Evolutionary conservation across 2,888 invertebrate genomes (phyloP).

Genomic region (Bellardia bayeri): DNA sequence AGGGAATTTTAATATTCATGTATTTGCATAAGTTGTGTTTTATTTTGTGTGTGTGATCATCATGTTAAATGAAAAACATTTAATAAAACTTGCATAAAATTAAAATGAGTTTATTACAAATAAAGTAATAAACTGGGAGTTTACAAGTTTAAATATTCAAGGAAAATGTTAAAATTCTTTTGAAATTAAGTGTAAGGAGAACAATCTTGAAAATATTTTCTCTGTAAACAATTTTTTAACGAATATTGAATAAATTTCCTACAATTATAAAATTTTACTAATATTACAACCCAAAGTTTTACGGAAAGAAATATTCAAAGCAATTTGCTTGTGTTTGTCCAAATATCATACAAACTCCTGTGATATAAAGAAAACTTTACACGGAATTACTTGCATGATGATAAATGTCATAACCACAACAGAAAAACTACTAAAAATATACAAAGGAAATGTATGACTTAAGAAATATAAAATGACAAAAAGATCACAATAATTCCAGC

Average conservation of each 20-base stretch:
- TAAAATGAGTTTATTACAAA: slow-evolving; percentile 64
- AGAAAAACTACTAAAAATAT: slow-evolving; percentile 29
- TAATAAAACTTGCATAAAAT: slow-evolving; percentile 67
- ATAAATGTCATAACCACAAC: slow-evolving; percentile 58
- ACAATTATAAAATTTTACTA: too few species aligned
- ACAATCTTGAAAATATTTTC: too few species aligned
- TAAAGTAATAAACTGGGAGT: slow-evolving; percentile 49
- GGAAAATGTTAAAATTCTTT: background rate
- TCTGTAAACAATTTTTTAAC: too few species aligned
- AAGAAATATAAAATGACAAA: slow-evolving; percentile 64
- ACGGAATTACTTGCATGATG: slow-evolving; percentile 42
- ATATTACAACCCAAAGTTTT: too few species aligned
- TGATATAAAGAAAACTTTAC: background rate
- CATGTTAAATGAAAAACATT: slow-evolving; percentile 57
- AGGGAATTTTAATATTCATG: slow-evolving; percentile 65
- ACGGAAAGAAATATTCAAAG: background rate
- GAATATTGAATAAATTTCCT: too few species aligned
- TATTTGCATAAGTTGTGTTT: slow-evolving; percentile 65
- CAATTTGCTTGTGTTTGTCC: slow-evolving; percentile 57
- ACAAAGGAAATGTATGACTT: slow-evolving; percentile 58
- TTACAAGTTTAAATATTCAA: slow-evolving; percentile 1
- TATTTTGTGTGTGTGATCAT: background rate
- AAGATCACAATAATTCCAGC: slow-evolving; percentile 61
- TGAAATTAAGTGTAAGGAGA: background rate
- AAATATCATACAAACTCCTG: background rate